These are phyloP conservation scores for Lasioglossum oenotherae DNA, from an alignment of 2,888 invertebrate genomes.

Conservation along the genomic window DNA sequence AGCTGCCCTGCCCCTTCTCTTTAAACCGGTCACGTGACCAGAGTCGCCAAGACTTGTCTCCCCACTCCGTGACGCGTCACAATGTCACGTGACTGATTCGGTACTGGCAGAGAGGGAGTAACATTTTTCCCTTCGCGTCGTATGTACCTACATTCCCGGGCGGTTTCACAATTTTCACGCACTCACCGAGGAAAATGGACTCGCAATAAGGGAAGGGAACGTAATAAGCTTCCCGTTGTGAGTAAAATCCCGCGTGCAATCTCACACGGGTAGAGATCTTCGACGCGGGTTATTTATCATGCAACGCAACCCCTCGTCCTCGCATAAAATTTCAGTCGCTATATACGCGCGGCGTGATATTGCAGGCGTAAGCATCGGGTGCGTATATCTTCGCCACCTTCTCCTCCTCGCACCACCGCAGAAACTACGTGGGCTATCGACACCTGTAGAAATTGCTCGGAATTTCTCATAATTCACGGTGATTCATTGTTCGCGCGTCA, in stretches of 20 bases:
- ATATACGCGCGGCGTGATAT: background rate
- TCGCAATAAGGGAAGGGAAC: background rate
- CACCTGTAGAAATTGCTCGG: slow-evolving; percentile 6
- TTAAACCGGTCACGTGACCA: no score
- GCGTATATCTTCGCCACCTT: background rate
- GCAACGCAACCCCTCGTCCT: background rate
- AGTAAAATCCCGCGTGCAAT: background rate
- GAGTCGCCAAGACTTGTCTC: no score
- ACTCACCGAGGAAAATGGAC: background rate
- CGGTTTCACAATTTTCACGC: background rate
- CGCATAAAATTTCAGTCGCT: background rate
- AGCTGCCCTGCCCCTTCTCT: no score
- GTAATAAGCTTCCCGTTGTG: background rate
- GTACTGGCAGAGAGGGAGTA: no score
- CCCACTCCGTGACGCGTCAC: no score
- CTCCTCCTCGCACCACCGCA: background rate
- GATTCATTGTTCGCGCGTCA: slow-evolving; percentile 21
- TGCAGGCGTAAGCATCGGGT: background rate
- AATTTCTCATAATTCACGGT: background rate
- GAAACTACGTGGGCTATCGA: background rate
- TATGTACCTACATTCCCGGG: no score
- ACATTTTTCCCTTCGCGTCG: no score
- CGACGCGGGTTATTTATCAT: background rate
- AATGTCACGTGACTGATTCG: no score
- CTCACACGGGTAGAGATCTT: background rate